phyloP scores from a whole-genome alignment of 2,888 invertebrate genomes.

The Nomada ruficornis region DNA sequence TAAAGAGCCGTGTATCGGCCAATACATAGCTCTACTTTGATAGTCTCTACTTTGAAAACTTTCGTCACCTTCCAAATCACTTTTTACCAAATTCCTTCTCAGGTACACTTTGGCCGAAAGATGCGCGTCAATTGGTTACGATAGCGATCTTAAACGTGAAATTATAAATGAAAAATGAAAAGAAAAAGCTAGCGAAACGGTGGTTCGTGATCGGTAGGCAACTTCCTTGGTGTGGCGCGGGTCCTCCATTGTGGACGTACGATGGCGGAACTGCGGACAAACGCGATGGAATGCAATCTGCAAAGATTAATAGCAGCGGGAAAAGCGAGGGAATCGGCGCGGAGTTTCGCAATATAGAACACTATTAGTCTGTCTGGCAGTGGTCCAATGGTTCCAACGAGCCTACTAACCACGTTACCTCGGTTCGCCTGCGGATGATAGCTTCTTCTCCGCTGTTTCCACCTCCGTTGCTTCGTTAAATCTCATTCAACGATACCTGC shows the following conservation, averaged over 20 bases:
- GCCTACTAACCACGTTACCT: slow-evolving; percentile 45
- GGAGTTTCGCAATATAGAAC: slow-evolving; percentile 74
- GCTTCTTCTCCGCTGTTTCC: not conserved
- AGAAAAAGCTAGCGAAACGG: not conserved
- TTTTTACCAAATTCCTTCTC: no score
- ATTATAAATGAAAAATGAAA: no score
- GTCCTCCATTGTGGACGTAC: slow-evolving; percentile 3
- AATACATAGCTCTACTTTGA: no score
- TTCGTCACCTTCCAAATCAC: no score
- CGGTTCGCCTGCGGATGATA: not conserved
- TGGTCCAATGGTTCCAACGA: slow-evolving; percentile 63
- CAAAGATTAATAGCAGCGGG: slow-evolving; percentile 52
- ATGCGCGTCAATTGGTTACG: no score
- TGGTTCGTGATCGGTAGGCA: not conserved
- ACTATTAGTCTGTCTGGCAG: slow-evolving; percentile 75
- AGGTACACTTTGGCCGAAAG: no score
- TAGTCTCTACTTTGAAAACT: no score
- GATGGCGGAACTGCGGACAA: slow-evolving; percentile 46
- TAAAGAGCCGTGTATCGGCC: no score
- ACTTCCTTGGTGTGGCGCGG: no score
- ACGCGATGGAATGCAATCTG: slow-evolving; percentile 55
- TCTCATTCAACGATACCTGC: not conserved
- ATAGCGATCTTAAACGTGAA: no score
- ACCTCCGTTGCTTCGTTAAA: not conserved
- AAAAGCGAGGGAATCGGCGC: slow-evolving; percentile 39